phyloP scores from a whole-genome alignment of 2,113 vertebrate genomes.

The Proteles cristata region DNA sequence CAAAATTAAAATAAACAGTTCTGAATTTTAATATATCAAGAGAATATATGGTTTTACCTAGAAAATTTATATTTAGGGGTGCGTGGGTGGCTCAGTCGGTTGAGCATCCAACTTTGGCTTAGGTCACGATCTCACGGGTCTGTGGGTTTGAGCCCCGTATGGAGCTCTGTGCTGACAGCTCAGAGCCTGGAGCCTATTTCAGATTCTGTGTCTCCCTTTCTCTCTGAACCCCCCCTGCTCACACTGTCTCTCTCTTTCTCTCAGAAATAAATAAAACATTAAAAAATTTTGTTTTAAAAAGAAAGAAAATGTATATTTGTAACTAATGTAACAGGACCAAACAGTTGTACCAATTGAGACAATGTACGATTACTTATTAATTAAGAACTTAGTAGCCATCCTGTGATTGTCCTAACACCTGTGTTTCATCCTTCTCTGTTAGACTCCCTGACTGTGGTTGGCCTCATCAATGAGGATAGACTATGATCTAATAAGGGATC shows the following conservation, averaged over 20 bases:
- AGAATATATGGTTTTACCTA: background rate
- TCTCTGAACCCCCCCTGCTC: too few species aligned
- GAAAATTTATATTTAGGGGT: background rate
- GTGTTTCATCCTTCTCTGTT: background rate
- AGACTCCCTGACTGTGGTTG: background rate
- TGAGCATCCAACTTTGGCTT: too few species aligned
- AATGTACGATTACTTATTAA: background rate
- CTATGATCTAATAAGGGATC: background rate
- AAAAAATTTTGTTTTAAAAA: too few species aligned
- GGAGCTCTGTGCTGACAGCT: too few species aligned
- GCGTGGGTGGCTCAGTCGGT: too few species aligned
- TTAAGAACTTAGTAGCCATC: background rate
- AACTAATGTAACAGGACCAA: background rate
- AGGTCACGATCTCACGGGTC: too few species aligned
- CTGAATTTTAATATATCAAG: background rate
- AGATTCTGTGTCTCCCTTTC: too few species aligned
- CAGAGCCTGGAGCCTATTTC: too few species aligned
- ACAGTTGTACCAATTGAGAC: background rate
- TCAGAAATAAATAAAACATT: too few species aligned
- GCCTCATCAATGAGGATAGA: background rate
- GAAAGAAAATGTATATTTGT: background rate
- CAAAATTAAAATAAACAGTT: background rate
- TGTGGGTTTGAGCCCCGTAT: too few species aligned
- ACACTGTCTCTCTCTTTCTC: too few species aligned
- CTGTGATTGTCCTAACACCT: background rate